Base-by-base conservation (phyloP, 2,797 vertebrate genomes). In the Halcyon leucocephala region DNA sequence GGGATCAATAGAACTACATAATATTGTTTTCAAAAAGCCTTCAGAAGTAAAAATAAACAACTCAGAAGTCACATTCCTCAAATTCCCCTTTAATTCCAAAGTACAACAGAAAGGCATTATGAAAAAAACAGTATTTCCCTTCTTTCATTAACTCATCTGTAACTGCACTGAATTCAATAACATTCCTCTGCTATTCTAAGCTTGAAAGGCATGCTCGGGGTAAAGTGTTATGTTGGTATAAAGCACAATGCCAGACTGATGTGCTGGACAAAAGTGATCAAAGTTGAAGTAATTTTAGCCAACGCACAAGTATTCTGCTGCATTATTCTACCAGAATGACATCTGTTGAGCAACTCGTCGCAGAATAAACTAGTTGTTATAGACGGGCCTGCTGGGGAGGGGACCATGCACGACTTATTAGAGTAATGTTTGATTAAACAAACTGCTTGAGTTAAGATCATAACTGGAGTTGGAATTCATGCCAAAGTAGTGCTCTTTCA, bases 51-150 rank as follows among this genome's bases (percentile, higher is more conserved):
- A 97, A 96, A 97, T 84, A 96, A 97, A 84, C 91, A 93, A 94
- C 89, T 93, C 93, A 52, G 89, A 90, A 96, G 76, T 95, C 80
- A 95, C 94, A 99, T 99, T 99, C 99, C 98, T 98, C 95, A 98
- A 98, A 99, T 99, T 98, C 98, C 98, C 97, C 92, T 93, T 98
- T 99, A 99, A 99, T 99, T 98, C 98, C 98, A 97, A 98, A 98
- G 93, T 81, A 98, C 98, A 99, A 99, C 98, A 98, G 97, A 96
- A 97, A 96, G 97, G 98, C 98, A 97, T 98, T 99, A 98, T 98
- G 98, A 99, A 99, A 99, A 99, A 98, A 99, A 99, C 99, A 99
- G 99, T 99, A 99, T 99, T 99, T 98, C 99, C 99, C 99, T 99
- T 99, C 98, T 98, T 98, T 98, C 98, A 98, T 99, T 99, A 99